phyloP scores from a whole-genome alignment of 2,113 vertebrate species.

The Oreochromis spilurus region DNA sequence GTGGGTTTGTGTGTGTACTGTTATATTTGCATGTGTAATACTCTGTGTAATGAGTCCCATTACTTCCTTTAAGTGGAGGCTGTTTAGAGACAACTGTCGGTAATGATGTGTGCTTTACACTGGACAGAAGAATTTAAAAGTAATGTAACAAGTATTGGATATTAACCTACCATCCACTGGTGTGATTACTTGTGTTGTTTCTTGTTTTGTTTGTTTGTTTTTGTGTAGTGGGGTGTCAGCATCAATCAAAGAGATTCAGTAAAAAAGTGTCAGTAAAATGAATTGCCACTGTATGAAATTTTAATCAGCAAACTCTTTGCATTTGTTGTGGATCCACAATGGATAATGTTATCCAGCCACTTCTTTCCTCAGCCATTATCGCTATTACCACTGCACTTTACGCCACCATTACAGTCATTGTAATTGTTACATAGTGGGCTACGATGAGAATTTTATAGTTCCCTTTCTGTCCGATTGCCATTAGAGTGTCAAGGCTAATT shows the following conservation, averaged over 20 bases:
- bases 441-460: slow-evolving; percentile 34
- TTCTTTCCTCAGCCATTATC: slow-evolving; percentile 22
- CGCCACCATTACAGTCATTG: slow-evolving; percentile 27
- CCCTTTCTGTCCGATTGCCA: slow-evolving; percentile 8
- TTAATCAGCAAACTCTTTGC: background rate
- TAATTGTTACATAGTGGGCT: slow-evolving; percentile 44
- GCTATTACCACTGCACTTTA: slow-evolving; percentile 41
- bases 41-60: background rate
- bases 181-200: background rate
- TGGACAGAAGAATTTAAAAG: background rate
- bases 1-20: background rate
- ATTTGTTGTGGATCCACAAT: slow-evolving; percentile 15
- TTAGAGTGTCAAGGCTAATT: slow-evolving; percentile 42
- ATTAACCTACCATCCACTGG: background rate
- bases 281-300: background rate
- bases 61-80: background rate
- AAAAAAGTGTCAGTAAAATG: background rate
- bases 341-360: slow-evolving; percentile 8
- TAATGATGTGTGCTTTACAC: background rate
- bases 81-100: background rate
- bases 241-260: background rate
- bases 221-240: background rate
- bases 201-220: background rate
- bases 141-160: background rate
- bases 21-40: background rate